A percentile compares a stretch with the other conserved stretches of the same genome.
Evolutionary conservation across 2,888 invertebrate species (phyloP).

Genomic region (Mactromeris polynyma): DNA sequence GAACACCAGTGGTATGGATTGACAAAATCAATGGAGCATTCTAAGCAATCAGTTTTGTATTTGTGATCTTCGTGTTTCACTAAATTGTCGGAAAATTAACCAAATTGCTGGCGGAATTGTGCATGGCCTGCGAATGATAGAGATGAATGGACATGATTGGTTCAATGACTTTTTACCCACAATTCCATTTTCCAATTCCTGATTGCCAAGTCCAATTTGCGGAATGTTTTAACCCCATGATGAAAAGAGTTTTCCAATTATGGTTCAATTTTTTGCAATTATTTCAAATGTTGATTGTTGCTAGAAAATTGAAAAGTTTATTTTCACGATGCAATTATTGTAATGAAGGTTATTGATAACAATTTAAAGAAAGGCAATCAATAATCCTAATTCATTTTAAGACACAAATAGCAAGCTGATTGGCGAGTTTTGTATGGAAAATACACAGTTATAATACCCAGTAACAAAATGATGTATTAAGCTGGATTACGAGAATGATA

Average conservation of each 20-base stretch:
- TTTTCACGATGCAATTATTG: constrained; percentile 66
- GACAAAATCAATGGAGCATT: constrained; percentile 55
- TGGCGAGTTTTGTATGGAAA: not conserved
- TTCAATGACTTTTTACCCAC: constrained; percentile 53
- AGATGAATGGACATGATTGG: constrained; percentile 51
- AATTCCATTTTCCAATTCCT: constrained; percentile 53
- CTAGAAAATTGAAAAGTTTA: constrained; percentile 65
- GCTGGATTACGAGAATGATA: not conserved
- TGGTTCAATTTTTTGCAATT: constrained; percentile 66
- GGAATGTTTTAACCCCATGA: constrained; percentile 49
- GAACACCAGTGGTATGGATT: constrained; percentile 41
- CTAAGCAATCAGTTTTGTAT: constrained; percentile 62
- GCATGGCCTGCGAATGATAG: constrained; percentile 39
- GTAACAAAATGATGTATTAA: constrained; percentile 15
- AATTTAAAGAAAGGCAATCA: constrained; percentile 55
- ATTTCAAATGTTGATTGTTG: constrained; percentile 67
- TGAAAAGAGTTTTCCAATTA: constrained; percentile 68
- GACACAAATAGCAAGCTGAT: constrained; percentile 39
- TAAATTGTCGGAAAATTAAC: constrained; percentile 66
- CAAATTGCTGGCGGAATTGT: constrained; percentile 53
- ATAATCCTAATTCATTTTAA: constrained; percentile 58
- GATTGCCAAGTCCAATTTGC: constrained; percentile 65
- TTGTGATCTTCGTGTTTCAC: constrained; percentile 49
- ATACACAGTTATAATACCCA: not conserved
- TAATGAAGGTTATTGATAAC: constrained; percentile 67